Evolutionary conservation across 1,140 invertebrate genomes (phyloP).

Genomic region (Brachionus rotundiformis): DNA sequence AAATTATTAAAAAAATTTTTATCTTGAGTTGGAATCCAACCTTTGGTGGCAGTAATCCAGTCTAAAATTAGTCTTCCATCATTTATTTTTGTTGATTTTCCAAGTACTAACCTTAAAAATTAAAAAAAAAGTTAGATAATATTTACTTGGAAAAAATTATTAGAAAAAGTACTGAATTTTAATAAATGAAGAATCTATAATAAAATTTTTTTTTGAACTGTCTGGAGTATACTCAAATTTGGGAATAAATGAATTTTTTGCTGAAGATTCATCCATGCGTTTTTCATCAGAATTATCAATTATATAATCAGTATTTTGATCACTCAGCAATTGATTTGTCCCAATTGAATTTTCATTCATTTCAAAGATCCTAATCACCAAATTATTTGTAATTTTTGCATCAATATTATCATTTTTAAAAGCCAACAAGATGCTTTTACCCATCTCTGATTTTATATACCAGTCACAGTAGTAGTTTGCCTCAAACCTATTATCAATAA

Average conservation of each 20-base stretch:
- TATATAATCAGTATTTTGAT: conserved; percentile 18
- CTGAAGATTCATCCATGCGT: background rate
- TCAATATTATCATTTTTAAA: conserved; percentile 29
- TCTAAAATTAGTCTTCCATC: conserved; percentile 31
- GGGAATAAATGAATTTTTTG: background rate
- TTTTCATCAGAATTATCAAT: background rate
- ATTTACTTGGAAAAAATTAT: background rate
- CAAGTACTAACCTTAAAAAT: conserved; percentile 7
- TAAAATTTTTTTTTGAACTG: conserved; percentile 13
- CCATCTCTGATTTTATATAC: background rate
- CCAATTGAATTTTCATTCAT: background rate
- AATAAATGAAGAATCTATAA: conserved; percentile 31
- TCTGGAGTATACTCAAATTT: conserved; percentile 30
- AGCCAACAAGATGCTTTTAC: conserved; percentile 14
- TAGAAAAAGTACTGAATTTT: conserved; percentile 30
- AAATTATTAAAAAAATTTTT: background rate
- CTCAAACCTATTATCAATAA: background rate
- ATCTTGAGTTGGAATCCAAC: background rate
- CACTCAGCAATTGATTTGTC: background rate
- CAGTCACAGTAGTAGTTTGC: conserved; percentile 43
- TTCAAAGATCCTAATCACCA: conserved; percentile 43
- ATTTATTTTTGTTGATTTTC: background rate
- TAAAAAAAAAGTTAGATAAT: background rate
- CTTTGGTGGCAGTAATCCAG: conserved; percentile 21
- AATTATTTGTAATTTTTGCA: conserved; percentile 1